Evolutionary conservation across 2,797 vertebrate genomes (phyloP), one percentile per base, ranked within the genome.

Genomic region (Jordanella pulchra): DNA sequence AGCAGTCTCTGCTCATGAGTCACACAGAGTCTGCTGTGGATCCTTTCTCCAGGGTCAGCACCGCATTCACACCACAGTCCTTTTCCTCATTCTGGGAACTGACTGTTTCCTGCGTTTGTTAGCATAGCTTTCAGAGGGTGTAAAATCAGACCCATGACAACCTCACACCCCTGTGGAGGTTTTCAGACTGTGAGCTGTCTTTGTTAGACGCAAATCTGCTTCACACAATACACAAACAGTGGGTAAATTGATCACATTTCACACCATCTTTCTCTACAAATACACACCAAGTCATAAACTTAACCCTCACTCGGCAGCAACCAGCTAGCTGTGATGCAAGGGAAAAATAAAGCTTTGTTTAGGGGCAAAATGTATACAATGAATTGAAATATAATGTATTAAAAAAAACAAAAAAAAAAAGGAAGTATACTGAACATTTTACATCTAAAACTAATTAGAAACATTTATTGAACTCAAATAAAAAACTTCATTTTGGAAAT

Each of bases 31-130:
- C 90, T 93, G 84, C 67, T 28, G 27, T 65, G 23, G 42, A 30
- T 45, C 71, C 69, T 75, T 44, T 56, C 61, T 72, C 47, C 47
- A 23, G 71, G 54, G 71, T 79, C 79, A 72, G 48, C 25, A 2
- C 45, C 13, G 47, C 18, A 23, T 61, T 79, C 76, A 47, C 72
- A 3, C 66, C 66, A 61, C 73, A 50, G 21, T 72, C 30, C 47
- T 35, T 65, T 61, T 83, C 76, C 81, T 23, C 75, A 77, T 79
- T 86, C 83, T 64, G 83, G 77, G 80, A 84, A 78, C 56, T 4
- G n/a, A 66, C 67, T 69, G 72, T 72, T 89, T 92, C 87, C 87
- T 88, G 83, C 28, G 12, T 86, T 87, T 91, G 89, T 93, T 91
- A 87, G 88, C 75, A 60, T 72, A 76, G 72, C 83, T 83, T 79